phyloP scores from a whole-genome alignment of 2,113 vertebrate species.

The Varanus salvator region DNA sequence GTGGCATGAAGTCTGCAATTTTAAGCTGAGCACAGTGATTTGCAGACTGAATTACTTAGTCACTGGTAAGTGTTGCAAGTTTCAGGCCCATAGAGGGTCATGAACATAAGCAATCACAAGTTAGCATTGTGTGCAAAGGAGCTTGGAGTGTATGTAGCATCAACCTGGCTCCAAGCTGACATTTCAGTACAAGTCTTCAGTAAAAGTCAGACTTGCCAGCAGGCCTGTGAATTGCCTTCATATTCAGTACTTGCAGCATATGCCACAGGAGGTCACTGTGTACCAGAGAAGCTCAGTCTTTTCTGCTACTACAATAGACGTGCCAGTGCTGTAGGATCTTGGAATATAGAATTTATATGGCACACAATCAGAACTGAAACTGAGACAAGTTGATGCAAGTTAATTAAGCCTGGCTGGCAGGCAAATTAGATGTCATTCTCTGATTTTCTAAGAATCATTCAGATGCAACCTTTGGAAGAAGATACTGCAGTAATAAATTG shows the following conservation, averaged over 20 bases:
- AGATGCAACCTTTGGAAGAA: not conserved
- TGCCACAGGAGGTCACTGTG: slow-evolving; percentile 72
- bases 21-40: no score
- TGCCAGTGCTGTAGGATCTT: not conserved
- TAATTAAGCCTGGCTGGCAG: not conserved
- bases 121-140: not conserved
- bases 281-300: not conserved
- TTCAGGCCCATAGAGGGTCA: not conserved
- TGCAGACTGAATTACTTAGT: no score
- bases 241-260: not conserved
- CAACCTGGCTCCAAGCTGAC: not conserved
- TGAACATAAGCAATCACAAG: not conserved
- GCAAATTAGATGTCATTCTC: accelerated
- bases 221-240: not conserved
- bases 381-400: not conserved
- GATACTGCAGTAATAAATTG: accelerated
- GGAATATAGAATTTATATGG: slow-evolving; percentile 7
- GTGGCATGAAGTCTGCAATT: no score
- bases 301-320: not conserved
- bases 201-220: not conserved
- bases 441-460: not conserved
- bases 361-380: not conserved
- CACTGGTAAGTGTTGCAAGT: no score
- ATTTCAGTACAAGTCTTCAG: not conserved
- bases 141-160: accelerated